Percentiles rank a stretch among this genome's conserved stretches.
phyloP scores from a whole-genome alignment of 2,113 vertebrate genomes.

The Rhynchomys soricoides region DNA sequence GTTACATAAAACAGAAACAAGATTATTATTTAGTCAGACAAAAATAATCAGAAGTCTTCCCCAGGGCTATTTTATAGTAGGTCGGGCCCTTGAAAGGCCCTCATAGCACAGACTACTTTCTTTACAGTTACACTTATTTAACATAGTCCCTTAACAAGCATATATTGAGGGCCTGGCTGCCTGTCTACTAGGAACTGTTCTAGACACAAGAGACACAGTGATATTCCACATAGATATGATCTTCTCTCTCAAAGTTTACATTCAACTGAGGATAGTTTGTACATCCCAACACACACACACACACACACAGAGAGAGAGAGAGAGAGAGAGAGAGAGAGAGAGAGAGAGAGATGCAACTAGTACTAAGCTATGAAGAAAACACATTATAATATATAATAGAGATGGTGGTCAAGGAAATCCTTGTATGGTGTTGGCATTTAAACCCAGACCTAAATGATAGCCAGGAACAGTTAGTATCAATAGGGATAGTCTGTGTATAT shows the following conservation, averaged over 20 bases:
- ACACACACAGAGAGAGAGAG: neutral
- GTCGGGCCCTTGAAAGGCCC: neutral
- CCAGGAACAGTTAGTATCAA: neutral
- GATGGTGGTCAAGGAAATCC: neutral
- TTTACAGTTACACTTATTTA: neutral
- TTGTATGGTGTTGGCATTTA: neutral
- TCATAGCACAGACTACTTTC: neutral
- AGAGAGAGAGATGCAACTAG: neutral
- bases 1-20: neutral
- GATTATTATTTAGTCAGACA: neutral
- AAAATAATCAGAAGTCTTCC: slow-evolving; percentile 27
- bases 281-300: neutral
- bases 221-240: neutral
- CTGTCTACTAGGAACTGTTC: neutral
- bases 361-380: neutral
- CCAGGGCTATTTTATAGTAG: neutral
- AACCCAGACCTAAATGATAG: neutral
- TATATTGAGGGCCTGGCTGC: neutral
- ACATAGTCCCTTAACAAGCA: slow-evolving; percentile 22
- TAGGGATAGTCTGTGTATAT: neutral
- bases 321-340: neutral
- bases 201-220: neutral
- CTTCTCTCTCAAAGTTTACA: neutral
- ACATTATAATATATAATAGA: neutral
- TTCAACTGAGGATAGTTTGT: neutral